Evolutionary conservation across 2,113 vertebrate species (phyloP).

Genomic region (Ovis aries): ARS-UI_Ramb_v3.0 NC_056061.1:88918001-88918500

Average conservation of each 20-base stretch:
- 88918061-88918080: too few relatives aligned
- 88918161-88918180: not conserved
- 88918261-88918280: not conserved
- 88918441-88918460: fast-evolving
- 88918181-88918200: not conserved
- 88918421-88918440: fast-evolving
- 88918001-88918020: too few relatives aligned
- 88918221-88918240: not conserved
- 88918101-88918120: fast-evolving
- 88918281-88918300: not conserved
- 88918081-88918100: too few relatives aligned
- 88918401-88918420: fast-evolving
- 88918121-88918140: not conserved
- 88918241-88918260: not conserved
- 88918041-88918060: too few relatives aligned
- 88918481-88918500: not conserved
- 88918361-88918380: not conserved
- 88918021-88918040: too few relatives aligned
- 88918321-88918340: not conserved
- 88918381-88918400: not conserved
- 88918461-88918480: not conserved
- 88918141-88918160: not conserved
- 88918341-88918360: not conserved
- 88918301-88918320: not conserved
- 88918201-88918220: not conserved